A percentile compares a stretch with the other conserved stretches of the same genome.
Conservation (phyloP, 1,140 invertebrate genomes). For the Akabosia matsudoensis region DNA sequence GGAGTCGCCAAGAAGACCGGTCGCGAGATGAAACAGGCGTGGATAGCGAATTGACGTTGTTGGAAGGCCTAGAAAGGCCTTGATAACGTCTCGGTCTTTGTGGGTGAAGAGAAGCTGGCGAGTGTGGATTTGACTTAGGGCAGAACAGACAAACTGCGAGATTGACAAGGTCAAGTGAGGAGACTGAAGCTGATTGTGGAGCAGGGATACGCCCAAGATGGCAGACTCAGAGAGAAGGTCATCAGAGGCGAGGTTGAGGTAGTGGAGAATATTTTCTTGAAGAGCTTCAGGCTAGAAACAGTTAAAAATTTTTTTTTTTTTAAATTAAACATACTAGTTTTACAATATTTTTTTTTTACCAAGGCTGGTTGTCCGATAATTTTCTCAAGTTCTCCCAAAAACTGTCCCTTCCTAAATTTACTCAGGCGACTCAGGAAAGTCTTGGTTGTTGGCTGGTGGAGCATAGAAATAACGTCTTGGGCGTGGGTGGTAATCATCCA, state of each 20-base stretch:
- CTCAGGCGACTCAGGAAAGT: slow-evolving; percentile 30
- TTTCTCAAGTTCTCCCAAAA: slow-evolving; percentile 26
- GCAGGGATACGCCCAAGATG: slow-evolving; percentile 22
- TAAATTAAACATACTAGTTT: not conserved
- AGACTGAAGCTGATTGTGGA: slow-evolving; percentile 19
- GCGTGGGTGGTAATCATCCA: slow-evolving; percentile 36
- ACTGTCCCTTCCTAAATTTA: slow-evolving; percentile 28
- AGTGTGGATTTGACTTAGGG: slow-evolving; percentile 22
- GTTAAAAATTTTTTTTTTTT: not conserved
- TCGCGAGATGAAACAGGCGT: not conserved
- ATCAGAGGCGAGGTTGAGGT: slow-evolving; percentile 26
- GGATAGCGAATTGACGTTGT: not conserved
- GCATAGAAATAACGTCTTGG: not conserved
- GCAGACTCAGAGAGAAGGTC: slow-evolving; percentile 19
- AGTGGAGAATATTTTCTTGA: slow-evolving; percentile 28
- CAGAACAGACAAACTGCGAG: slow-evolving; percentile 30
- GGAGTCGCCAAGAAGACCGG: not conserved
- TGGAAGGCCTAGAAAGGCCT: not conserved
- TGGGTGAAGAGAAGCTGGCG: not conserved
- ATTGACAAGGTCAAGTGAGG: slow-evolving; percentile 30
- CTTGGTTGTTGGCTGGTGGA: slow-evolving; percentile 19
- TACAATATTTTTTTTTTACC: slow-evolving; percentile 24
- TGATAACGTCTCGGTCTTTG: slow-evolving; percentile 21
- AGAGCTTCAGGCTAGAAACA: not conserved
- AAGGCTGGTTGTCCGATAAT: not conserved